phyloP scores from a whole-genome alignment of 37 sponge, comb jelly and placozoan species.

The Theonella swinhoei region DNA sequence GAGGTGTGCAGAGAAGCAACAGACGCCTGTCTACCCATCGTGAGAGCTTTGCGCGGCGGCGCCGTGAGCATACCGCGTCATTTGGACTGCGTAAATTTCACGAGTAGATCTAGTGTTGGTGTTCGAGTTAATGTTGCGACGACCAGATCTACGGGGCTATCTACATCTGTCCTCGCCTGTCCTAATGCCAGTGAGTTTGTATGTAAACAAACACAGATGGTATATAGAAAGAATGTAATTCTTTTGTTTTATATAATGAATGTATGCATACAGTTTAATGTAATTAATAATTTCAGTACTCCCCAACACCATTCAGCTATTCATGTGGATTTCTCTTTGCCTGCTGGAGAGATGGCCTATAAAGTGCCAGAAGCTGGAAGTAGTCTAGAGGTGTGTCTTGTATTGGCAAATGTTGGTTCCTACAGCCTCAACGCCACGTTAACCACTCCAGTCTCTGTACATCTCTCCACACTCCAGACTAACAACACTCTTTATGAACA shows the following conservation, averaged over 20 bases:
- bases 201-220: no score
- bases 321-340: not conserved
- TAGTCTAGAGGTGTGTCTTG: not conserved
- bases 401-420: not conserved
- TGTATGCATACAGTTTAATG: not conserved
- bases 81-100: not conserved
- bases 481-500: not conserved
- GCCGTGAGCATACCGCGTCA: not conserved
- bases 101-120: no score
- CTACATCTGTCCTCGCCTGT: not conserved
- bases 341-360: not conserved
- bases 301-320: no score
- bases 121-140: not conserved
- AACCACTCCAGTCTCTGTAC: not conserved
- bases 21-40: not conserved
- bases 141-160: not conserved
- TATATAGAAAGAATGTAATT: not conserved
- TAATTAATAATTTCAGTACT: not conserved
- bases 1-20: not conserved
- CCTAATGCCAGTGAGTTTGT: not conserved
- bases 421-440: not conserved
- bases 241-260: not conserved
- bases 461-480: not conserved
- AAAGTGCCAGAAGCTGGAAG: not conserved
- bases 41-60: not conserved